A percentile compares a stretch with the other conserved stretches of the same genome.
These are phyloP conservation scores for Tenthredo amoena DNA, from an alignment of 2,888 invertebrate genomes.

Conservation along the genomic window DNA sequence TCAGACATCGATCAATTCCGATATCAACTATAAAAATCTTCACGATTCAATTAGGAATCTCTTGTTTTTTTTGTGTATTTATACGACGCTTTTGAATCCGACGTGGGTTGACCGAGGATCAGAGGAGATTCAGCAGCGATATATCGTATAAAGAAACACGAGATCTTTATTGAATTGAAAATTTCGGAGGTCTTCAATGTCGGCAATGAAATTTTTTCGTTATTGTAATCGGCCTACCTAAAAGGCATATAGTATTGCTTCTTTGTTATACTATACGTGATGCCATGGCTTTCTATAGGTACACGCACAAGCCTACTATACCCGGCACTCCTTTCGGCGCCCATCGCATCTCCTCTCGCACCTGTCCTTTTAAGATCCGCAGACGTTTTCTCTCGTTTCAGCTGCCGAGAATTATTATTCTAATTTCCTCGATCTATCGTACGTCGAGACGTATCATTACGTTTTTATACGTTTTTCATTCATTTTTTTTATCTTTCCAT, in stretches of 20 bases:
- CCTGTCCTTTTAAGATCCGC: constrained; percentile 43
- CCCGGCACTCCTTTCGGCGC: constrained; percentile 45
- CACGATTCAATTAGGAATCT: not conserved
- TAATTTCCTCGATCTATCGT: not conserved
- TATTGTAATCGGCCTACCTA: constrained; percentile 27
- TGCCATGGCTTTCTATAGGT: not conserved
- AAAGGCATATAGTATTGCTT: constrained; percentile 11
- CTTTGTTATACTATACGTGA: constrained; percentile 33
- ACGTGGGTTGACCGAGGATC: constrained; percentile 1
- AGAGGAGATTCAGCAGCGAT: not conserved
- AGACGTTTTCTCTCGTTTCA: constrained; percentile 38
- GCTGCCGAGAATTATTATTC: constrained; percentile 42
- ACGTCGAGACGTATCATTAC: not conserved
- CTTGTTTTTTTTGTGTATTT: not conserved
- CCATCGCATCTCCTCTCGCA: constrained; percentile 47
- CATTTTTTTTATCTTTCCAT: not conserved
- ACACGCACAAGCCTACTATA: constrained; percentile 13
- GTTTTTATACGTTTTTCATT: not conserved
- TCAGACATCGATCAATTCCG: not conserved
- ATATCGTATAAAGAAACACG: not conserved
- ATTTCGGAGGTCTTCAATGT: not conserved
- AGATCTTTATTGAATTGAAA: not conserved
- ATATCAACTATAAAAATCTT: not conserved
- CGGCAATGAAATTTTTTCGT: constrained; percentile 12
- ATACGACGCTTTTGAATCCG: not conserved